phyloP scores from a whole-genome alignment of 2,113 vertebrate species.

The Cochlearius cochlearius region DNA sequence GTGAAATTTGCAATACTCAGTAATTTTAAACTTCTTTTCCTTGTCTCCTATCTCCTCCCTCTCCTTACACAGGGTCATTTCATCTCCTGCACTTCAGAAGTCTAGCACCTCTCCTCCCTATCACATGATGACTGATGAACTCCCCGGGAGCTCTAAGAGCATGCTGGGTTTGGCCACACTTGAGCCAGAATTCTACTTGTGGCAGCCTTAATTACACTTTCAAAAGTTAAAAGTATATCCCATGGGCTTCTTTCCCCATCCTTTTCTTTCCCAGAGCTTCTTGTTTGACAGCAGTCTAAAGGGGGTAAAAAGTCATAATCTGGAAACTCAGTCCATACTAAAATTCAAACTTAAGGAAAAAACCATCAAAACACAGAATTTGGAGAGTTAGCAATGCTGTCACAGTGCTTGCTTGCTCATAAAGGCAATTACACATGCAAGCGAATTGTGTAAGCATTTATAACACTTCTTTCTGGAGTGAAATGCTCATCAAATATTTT shows the following conservation, averaged over 20 bases:
- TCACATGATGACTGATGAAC: not conserved
- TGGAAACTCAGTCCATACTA: not conserved
- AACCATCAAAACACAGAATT: not conserved
- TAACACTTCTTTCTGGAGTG: not conserved
- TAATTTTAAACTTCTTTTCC: not conserved
- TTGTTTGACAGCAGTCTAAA: not conserved
- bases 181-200: not conserved
- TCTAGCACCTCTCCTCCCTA: not conserved
- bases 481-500: slow-evolving; percentile 21
- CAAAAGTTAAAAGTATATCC: not conserved
- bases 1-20: not conserved
- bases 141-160: not conserved
- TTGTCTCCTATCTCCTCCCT: not conserved
- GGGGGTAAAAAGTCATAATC: rapidly evolving
- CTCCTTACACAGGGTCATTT: not conserved
- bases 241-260: not conserved
- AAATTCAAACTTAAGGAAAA: not conserved
- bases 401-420: not conserved
- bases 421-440: not conserved
- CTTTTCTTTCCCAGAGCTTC: not conserved
- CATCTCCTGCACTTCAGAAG: not conserved
- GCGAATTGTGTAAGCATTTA: not conserved
- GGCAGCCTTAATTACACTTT: not conserved
- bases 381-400: not conserved
- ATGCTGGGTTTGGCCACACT: not conserved